Evolutionary conservation across 1,140 invertebrate genomes (phyloP), one percentile per base, ranked within the genome.

Genomic region (Calliphora vicina): DNA sequence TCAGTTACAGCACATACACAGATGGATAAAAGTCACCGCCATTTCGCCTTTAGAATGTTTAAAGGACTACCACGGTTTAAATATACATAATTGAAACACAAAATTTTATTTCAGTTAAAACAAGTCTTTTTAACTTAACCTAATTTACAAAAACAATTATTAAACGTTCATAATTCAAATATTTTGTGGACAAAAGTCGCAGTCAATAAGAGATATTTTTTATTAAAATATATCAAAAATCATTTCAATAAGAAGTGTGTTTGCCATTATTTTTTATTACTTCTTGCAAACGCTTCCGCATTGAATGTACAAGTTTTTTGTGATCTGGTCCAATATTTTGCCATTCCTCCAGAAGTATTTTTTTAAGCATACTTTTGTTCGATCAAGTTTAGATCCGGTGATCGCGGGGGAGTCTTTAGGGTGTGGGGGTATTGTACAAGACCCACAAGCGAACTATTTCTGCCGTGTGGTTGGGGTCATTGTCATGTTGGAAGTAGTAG

Each of bases 391-490:
- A 71, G 67, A 26, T 71, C 67, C 20, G 67, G 67, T 9, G n/a
- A 23, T 26, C 13, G 67, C 6, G 67, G n/a, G 5, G 67, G 67
- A 23, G 67, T 71, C 10, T 71, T 71, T 10, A 71, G n/a, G 67
- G 13, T 12, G 25, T 71, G 67, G 23, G 12, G 20, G 8, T 25
- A 6, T 72, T 71, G 13, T 71, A 71, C 67, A 71, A 71, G 13
- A 25, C 13, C 67, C 67, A 71, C 67, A 71, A 25, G n/a, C 67
- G 67, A 71, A 25, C 67, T 71, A 71, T 71, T 71, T 71, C 20
- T 71, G 67, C 67, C 67, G 67, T 71, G 67, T 35, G 57, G 10
- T 61, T 61, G 57, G 57, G 57, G 57, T n/a, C 57, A 61, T 61
- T 61, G 57, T 71, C 67, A 4, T 26, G 67, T 71, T 71, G n/a